Conservation (phyloP, 2,113 vertebrate species). For the Echinops telfairi region DNA sequence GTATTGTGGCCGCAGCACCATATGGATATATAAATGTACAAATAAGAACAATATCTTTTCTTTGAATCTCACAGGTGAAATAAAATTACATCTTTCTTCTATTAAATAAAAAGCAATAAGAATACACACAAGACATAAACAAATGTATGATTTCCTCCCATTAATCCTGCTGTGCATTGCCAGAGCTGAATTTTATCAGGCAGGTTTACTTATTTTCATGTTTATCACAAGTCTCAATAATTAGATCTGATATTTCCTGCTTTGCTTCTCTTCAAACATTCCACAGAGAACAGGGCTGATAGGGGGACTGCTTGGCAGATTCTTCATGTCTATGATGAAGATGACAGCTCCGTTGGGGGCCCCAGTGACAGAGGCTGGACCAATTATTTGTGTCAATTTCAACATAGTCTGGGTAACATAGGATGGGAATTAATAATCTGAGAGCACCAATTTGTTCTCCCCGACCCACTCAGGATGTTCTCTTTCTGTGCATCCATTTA, state of each 20-base stretch:
- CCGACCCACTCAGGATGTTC: rapidly evolving
- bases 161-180: not conserved
- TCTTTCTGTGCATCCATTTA: not conserved
- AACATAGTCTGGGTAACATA: not conserved
- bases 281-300: not conserved
- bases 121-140: not conserved
- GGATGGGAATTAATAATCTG: not conserved
- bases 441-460: not conserved
- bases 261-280: not conserved
- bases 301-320: not conserved
- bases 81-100: slow-evolving; percentile 9
- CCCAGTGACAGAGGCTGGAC: not conserved
- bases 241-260: not conserved
- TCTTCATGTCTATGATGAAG: not conserved
- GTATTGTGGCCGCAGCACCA: slow-evolving; percentile 12
- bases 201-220: not conserved
- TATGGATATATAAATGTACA: slow-evolving; percentile 37
- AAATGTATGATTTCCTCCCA: not conserved
- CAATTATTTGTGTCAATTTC: not conserved
- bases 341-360: not conserved
- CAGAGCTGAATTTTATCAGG: not conserved
- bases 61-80: slow-evolving; percentile 37
- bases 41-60: slow-evolving; percentile 19
- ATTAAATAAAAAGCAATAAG: slow-evolving; percentile 41
- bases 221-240: slow-evolving; percentile 5